Conservation (phyloP, 2,797 vertebrate species). For the Bradypodion pumilum region DNA sequence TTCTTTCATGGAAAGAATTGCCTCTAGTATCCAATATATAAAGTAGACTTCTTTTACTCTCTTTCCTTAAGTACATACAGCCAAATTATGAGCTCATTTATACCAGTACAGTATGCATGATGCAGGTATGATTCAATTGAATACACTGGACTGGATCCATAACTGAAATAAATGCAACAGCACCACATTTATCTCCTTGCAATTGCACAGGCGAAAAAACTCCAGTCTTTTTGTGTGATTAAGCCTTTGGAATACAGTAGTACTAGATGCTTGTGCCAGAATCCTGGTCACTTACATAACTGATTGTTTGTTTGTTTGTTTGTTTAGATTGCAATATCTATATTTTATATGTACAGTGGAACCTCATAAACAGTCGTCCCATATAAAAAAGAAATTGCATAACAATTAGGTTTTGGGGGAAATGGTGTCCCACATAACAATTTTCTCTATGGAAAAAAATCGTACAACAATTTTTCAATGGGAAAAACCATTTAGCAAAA, state of each 20-base stretch:
- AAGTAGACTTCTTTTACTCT: neutral
- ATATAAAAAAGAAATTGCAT: no score
- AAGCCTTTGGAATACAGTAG: neutral
- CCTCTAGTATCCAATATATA: slow-evolving; percentile 19
- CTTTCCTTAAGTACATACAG: neutral
- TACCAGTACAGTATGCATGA: slow-evolving; percentile 12
- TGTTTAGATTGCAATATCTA: no score
- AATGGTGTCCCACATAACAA: no score
- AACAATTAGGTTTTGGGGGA: no score
- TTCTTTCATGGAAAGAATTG: slow-evolving; percentile 24
- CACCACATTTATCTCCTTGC: neutral
- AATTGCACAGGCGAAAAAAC: neutral
- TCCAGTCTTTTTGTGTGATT: neutral
- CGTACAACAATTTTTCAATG: no score
- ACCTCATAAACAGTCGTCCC: no score
- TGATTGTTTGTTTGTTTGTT: no score
- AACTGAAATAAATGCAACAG: slow-evolving; percentile 23
- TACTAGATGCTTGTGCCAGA: neutral
- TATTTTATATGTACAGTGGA: no score
- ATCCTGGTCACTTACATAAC: no score
- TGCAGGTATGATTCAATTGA: slow-evolving; percentile 33
- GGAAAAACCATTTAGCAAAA: no score
- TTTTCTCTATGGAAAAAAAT: no score
- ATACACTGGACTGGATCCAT: neutral
- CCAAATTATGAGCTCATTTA: slow-evolving; percentile 39